Base-by-base conservation (phyloP, 2,797 vertebrate genomes). In the Cottoperca gobio region DNA sequence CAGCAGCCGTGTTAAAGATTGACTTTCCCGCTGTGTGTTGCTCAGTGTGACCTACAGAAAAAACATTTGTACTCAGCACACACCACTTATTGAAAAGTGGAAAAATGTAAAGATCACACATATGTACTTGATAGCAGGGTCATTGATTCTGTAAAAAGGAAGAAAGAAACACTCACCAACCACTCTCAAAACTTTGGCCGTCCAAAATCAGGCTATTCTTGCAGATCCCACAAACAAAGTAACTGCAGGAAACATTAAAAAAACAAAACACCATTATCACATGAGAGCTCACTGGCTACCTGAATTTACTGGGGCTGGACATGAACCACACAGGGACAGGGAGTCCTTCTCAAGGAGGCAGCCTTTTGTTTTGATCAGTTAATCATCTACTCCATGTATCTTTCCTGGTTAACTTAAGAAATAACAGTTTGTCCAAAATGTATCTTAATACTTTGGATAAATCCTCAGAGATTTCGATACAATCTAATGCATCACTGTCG, bases 211-310 rank as follows among this genome's bases (percentile, higher is more conserved):
- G 37, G 11, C 14, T 52, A 54, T 46, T 58, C 46, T 28, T 19
- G 24, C 6, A 46, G 37, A 74, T n/a, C 70, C 14, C 31, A 39
- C 42, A 17, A 33, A 48, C 33, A 70, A 69, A 72, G 49, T 28
- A 59, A 59, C 54, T 57, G 54, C 8, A 60, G 21, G 45, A 16
- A 19, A 65, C 33, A 83, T 78, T 61, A 53, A 60, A 71, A 66
- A 64, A 33, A 31, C 31, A 33, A n/a, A 46, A 43, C 57, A 65
- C 11, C 67, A 55, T 71, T 26, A 85, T 92, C 92, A 91, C 91
- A 85, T 91, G 93, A 88, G 79, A 43, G 14, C 49, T 31, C 40
- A 28, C 55, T 54, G 70, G 43, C 21, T 88, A 90, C 93, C 59
- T 86, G 77, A 70, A 86, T 92, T 89, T 85, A 39, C 33, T 63